Conservation (phyloP, 2,797 vertebrate genomes). For the Liparis tanakae region DNA sequence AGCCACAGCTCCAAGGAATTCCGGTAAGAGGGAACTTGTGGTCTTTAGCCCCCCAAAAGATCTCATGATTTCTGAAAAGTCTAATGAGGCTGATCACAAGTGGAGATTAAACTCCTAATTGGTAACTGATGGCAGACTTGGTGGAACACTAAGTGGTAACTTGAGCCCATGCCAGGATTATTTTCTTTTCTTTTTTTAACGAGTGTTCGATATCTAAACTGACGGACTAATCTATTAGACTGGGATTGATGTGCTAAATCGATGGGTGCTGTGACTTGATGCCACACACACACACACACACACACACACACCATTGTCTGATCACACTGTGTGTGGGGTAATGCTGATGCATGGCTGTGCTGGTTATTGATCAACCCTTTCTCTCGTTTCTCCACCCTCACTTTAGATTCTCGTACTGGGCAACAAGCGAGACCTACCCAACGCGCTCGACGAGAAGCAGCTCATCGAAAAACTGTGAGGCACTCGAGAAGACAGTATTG, state of each 20-base stretch:
- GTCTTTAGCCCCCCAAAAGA: conserved; percentile 10
- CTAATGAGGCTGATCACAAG: conserved; percentile 4
- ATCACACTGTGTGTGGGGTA: not conserved
- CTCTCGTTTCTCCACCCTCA: not conserved
- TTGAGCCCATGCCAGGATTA: conserved; percentile 24
- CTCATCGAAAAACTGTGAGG: conserved; percentile 99
- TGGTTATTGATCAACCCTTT: conserved; percentile 12
- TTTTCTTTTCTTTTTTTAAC: not conserved
- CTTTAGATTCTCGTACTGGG: conserved; percentile 95
- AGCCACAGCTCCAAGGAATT: conserved; percentile 98
- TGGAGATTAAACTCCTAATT: conserved; percentile 18
- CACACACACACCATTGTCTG: not conserved
- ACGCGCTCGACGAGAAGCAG: conserved; percentile 97
- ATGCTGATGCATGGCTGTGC: conserved; percentile 10
- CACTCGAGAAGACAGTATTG: not conserved
- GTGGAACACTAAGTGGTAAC: conserved; percentile 28
- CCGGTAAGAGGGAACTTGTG: conserved; percentile 85
- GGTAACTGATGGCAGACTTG: conserved; percentile 23
- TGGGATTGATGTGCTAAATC: conserved; percentile 26
- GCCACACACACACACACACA: too few species aligned
- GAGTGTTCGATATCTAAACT: conserved; percentile 12
- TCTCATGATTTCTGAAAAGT: conserved; percentile 22
- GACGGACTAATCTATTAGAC: conserved; percentile 25
- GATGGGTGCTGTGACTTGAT: conserved; percentile 7
- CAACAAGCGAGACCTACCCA: conserved; percentile 95